A percentile compares a stretch with the other conserved stretches of the same genome.
Conservation (phyloP, 1,140 invertebrate species). For the Drosophila seguyi region DNA sequence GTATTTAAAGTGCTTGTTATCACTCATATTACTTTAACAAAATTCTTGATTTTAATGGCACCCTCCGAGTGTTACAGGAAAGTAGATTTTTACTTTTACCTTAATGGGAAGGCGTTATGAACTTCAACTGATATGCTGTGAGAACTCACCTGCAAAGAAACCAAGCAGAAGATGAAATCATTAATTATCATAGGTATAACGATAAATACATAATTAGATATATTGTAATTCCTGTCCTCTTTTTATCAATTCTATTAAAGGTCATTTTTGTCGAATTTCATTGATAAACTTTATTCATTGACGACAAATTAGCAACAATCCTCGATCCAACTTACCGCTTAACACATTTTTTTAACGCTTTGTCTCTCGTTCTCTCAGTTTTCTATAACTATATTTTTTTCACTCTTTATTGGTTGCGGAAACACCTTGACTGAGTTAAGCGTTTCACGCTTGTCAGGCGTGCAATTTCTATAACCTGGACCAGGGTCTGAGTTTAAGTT, state of each 20-base stretch:
- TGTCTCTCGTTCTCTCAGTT: constrained; percentile 4
- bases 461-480: constrained; percentile 11
- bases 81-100: not conserved
- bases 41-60: constrained; percentile 8
- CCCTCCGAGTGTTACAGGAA: not conserved
- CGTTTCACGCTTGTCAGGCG: constrained; percentile 39
- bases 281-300: constrained; percentile 29
- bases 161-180: constrained; percentile 1
- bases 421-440: constrained; percentile 55
- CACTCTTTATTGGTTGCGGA: constrained; percentile 23
- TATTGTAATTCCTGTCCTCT: not conserved
- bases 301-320: constrained; percentile 61
- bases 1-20: constrained; percentile 61
- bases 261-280: constrained; percentile 19
- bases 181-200: constrained; percentile 29
- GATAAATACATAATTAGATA: not conserved
- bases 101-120: not conserved
- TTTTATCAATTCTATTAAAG: constrained; percentile 2
- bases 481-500: not conserved
- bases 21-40: constrained; percentile 49
- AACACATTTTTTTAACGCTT: constrained; percentile 37
- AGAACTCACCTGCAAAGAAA: constrained; percentile 67
- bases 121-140: not conserved
- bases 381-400: constrained; percentile 9
- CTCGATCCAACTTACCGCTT: constrained; percentile 24